Base-by-base conservation (phyloP, 1,140 invertebrate species). In the Gonatopus flavifemur region DNA sequence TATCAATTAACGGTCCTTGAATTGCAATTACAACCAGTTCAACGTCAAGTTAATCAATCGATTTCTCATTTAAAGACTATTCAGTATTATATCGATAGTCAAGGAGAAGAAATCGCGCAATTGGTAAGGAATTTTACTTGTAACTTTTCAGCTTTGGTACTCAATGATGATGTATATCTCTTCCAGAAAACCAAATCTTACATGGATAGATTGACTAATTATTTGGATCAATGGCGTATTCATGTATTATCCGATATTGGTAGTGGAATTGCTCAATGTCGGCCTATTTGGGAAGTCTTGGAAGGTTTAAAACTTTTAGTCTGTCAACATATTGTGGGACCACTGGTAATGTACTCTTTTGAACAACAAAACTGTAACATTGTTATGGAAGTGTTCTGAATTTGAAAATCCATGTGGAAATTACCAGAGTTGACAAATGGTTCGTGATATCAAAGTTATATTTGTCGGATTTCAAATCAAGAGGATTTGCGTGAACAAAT, bases 1-100 rank as follows among this genome's bases (percentile, higher is more conserved):
- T 90, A 87, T 70, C 86, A 87, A 64, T 66, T 91, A 52, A 88
- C 88, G 1, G 82, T 85, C 13, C 61, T 91, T 15, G 88, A 91
- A 54, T 72, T 91, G 13, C 83, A 89, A 56, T 59, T 88, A 43
- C 79, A 82, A 52, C 88, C 88, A 3, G 79, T 88, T 32, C 80
- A 83, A 53, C 76, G 79, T 38, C 83, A 86, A 67, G 80, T 89
- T 12, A 89, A 90, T 65, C 84, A 88, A 50, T 87, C 86, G 0
- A 71, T 89, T 3, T 82, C 83, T 30, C 86, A 89, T 65, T 79
- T 90, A 13, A 86, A 86, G 55, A 87, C 82, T 3, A 84, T 88
- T 22, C 88, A 90, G 62, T 86, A 84, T 61, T 89, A 87, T 64
- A 81, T 90, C 28, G 83, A 88, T 59, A 86, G 85, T 59, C 85